phyloP scores from a whole-genome alignment of 1,140 invertebrate species.

The Achroia grisella region DNA sequence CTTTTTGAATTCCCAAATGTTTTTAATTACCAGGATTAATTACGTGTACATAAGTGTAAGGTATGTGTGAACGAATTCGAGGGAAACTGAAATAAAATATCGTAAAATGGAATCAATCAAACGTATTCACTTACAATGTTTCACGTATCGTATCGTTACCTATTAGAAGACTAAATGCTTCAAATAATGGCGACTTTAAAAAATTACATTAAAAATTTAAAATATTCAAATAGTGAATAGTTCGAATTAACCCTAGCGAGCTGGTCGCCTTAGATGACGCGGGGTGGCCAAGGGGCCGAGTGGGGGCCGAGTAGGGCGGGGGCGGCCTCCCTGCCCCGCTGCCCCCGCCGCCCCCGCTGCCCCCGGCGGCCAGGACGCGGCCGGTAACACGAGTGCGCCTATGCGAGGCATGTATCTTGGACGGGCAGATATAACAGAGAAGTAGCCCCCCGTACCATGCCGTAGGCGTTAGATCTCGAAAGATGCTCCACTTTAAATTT shows the following conservation, averaged over 20 bases:
- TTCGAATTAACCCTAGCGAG: slow-evolving; percentile 67
- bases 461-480: slow-evolving; percentile 22
- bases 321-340: slow-evolving; percentile 11
- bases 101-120: too few relatives aligned
- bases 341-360: slow-evolving; percentile 32
- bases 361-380: slow-evolving; percentile 49
- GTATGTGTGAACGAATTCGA: too few relatives aligned
- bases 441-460: slow-evolving; percentile 68
- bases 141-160: too few relatives aligned
- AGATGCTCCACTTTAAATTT: slow-evolving; percentile 41
- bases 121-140: too few relatives aligned
- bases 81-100: too few relatives aligned
- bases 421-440: slow-evolving; percentile 71
- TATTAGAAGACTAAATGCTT: too few relatives aligned
- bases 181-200: too few relatives aligned
- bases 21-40: too few relatives aligned
- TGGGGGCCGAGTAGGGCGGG: slow-evolving; percentile 17
- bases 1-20: too few relatives aligned
- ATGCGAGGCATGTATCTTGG: slow-evolving; percentile 73
- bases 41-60: too few relatives aligned
- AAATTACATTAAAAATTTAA: slow-evolving; percentile 39
- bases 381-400: slow-evolving; percentile 70
- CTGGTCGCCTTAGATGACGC: slow-evolving; percentile 60
- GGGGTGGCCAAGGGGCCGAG: slow-evolving; percentile 30
- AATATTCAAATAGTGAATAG: slow-evolving; percentile 61